Percentiles rank a stretch among this genome's conserved stretches.
phyloP scores from a whole-genome alignment of 2,113 vertebrate species.

The Lampris incognitus region DNA sequence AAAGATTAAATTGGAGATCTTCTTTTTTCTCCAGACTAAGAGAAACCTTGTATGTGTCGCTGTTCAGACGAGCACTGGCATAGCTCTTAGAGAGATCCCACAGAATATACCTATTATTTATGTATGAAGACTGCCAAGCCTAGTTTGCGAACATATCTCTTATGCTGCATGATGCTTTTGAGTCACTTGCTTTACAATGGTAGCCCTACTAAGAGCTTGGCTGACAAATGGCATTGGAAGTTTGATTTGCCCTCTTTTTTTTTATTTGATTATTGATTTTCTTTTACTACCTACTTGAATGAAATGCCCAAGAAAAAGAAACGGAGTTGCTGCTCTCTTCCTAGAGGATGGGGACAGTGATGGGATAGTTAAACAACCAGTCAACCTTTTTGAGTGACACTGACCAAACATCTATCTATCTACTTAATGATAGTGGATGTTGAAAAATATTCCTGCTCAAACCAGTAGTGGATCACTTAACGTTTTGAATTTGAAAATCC shows the following conservation, averaged over 20 bases:
- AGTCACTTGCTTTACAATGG: conserved; percentile 84
- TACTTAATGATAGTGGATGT: conserved; percentile 34
- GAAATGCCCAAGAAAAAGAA: conserved; percentile 45
- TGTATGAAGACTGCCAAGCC: conserved; percentile 92
- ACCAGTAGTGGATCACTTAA: conserved; percentile 4
- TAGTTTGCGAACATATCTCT: conserved; percentile 84
- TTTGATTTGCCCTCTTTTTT: conserved; percentile 77
- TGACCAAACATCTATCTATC: conserved; percentile 33
- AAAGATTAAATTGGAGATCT: conserved; percentile 48
- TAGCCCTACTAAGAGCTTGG: conserved; percentile 80
- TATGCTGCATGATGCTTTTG: conserved; percentile 88
- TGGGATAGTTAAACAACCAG: conserved; percentile 40
- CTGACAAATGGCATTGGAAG: conserved; percentile 81
- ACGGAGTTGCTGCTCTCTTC: conserved; percentile 20
- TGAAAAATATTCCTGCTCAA: conserved; percentile 31
- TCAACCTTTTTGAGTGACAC: conserved; percentile 47
- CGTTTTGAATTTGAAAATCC: conserved; percentile 17
- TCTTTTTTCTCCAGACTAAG: conserved; percentile 27
- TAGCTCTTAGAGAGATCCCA: conserved; percentile 69
- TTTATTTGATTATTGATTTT: conserved; percentile 69
- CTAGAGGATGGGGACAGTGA: conserved; percentile 54
- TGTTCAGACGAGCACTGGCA: conserved; percentile 56
- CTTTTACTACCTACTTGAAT: conserved; percentile 62
- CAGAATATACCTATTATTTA: conserved; percentile 68
- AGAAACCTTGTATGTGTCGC: conserved; percentile 13